These are phyloP conservation scores for Varanus komodoensis DNA, from an alignment of 2,113 vertebrate species.

Conservation along the genomic window DNA sequence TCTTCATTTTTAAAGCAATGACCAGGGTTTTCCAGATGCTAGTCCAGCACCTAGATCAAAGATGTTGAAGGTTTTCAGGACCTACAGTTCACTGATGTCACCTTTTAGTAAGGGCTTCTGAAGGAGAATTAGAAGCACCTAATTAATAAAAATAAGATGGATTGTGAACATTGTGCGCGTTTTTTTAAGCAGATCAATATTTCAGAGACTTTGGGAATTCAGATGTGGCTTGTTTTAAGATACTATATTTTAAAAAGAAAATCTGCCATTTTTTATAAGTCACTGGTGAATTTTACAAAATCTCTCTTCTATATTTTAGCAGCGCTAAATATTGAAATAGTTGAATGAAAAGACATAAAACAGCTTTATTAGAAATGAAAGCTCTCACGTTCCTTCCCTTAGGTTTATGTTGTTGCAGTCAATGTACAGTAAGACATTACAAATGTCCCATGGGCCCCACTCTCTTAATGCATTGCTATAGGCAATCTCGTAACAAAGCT, in stretches of 20 bases:
- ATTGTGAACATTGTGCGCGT: neutral
- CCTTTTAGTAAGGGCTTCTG: neutral
- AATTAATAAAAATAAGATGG: neutral
- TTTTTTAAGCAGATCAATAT: neutral
- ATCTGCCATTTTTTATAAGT: neutral
- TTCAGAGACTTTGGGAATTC: neutral
- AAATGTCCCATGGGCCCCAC: neutral
- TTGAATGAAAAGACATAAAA: slow-evolving; percentile 3
- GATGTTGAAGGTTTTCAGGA: neutral
- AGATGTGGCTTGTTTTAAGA: neutral
- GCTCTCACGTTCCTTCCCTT: neutral
- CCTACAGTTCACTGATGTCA: neutral
- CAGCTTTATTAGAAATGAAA: neutral
- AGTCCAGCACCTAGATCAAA: neutral
- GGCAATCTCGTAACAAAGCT: neutral
- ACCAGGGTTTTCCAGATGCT: neutral
- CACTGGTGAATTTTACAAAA: neutral
- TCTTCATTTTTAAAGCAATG: neutral
- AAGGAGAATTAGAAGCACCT: neutral
- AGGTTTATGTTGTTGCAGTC: neutral
- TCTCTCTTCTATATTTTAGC: neutral
- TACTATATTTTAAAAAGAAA: neutral
- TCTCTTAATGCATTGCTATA: neutral
- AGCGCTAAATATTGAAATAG: neutral
- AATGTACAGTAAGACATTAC: neutral